Evolutionary conservation across 2,797 vertebrate genomes (phyloP), one percentile per base, ranked within the genome.

Genomic region (Chaenodraco wilsoni): DNA sequence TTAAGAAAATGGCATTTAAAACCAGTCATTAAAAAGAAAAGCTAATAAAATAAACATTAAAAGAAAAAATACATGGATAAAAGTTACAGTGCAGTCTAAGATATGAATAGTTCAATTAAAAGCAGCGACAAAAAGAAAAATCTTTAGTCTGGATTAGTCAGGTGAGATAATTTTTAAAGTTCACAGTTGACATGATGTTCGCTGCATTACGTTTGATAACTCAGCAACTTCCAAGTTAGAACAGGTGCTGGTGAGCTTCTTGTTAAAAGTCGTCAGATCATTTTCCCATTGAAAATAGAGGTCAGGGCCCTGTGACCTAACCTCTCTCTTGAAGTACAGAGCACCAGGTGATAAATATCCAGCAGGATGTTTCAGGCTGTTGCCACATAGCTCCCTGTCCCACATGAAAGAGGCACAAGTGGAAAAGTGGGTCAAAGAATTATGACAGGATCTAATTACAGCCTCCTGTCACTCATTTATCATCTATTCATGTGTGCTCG

Each of bases 261-360:
- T 83, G 84, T 84, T 37, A 79, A 79, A 79, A 37, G 19, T 43
- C n/a, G 56, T 11, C 33, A 51, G 33, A 27, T 33, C 60, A 27
- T 62, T 85, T 84, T 77, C 55, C 66, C 44, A 57, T 50, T 71
- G 19, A 85, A 76, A 52, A 63, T 14, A 54, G 55, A 85, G 84
- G 82, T 84, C 82, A 76, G 19, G 16, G 85, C 73, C 78, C 76
- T 49, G 40, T 75, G 78, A 76, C 84, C 62, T 89, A 27, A 73
- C 69, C 63, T 65, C 56, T 60, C 73, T n/a, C 60, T 70, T 85
- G 82, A 88, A 85, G 81, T 79, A 4, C 14, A 64, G 27, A 51
- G 51, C 46, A 27, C 45, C 17, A 74, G 65, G 77, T 89, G 55
- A 89, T 86, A 81, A 83, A 87, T 82, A 76, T 73, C 78, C 27